Evolutionary conservation across 2,888 invertebrate species (phyloP).

Genomic region (Creontiades dilutus): DNA sequence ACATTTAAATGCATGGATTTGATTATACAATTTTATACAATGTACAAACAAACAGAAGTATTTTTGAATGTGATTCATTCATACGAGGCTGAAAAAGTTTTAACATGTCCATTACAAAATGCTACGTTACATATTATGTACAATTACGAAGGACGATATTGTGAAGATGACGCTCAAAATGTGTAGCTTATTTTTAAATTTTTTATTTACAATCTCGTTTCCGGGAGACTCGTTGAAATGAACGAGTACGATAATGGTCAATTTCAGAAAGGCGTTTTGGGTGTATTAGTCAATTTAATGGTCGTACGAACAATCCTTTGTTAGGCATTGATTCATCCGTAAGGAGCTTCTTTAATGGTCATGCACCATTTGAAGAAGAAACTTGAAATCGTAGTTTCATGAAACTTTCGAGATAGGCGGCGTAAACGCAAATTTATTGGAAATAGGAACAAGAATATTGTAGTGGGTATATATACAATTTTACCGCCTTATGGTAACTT

Average conservation of each 20-base stretch:
- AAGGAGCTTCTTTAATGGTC: too few species aligned
- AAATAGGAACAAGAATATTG: too few species aligned
- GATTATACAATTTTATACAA: slow-evolving; percentile 11
- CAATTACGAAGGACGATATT: too few species aligned
- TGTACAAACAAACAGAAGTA: not conserved
- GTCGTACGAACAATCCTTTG: too few species aligned
- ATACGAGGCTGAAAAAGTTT: not conserved
- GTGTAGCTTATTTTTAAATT: not conserved
- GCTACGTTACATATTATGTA: not conserved
- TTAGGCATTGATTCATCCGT: too few species aligned
- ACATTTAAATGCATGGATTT: slow-evolving; percentile 5
- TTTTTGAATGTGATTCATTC: not conserved
- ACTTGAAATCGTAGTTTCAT: too few species aligned
- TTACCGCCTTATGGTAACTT: too few species aligned
- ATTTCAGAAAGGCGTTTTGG: not conserved
- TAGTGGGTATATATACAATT: too few species aligned
- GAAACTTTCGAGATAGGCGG: too few species aligned
- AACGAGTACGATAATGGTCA: not conserved
- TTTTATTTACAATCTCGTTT: not conserved
- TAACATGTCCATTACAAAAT: slow-evolving; percentile 22
- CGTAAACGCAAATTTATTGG: too few species aligned
- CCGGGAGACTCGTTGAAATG: not conserved
- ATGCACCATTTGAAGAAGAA: too few species aligned
- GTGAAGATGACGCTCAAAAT: not conserved
- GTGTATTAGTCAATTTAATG: too few species aligned